phyloP scores from a whole-genome alignment of 2,113 vertebrate genomes.

The Malurus elegans region DNA sequence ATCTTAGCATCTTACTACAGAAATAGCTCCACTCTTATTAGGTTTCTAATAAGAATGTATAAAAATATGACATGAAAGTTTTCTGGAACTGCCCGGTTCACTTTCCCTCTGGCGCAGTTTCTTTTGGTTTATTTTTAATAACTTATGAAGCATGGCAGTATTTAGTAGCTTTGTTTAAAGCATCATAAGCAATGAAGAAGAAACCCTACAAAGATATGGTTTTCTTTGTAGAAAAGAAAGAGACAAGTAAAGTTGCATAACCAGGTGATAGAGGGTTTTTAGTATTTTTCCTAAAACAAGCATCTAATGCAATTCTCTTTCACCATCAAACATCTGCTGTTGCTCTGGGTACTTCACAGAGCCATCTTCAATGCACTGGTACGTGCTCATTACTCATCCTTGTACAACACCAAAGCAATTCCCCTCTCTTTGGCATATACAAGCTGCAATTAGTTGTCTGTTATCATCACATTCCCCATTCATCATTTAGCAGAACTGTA shows the following conservation, averaged over 20 bases:
- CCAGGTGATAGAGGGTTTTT: not conserved
- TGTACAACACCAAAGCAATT: not conserved
- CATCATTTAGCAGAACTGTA: constrained; percentile 25
- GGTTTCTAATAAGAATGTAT: not conserved
- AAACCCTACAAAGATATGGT: not conserved
- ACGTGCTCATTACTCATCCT: not conserved
- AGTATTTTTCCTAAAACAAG: not conserved
- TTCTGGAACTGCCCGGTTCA: not conserved
- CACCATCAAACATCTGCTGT: not conserved
- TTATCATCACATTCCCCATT: constrained; percentile 40
- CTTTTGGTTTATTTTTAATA: not conserved
- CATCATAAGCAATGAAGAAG: not conserved
- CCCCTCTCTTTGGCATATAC: not conserved
- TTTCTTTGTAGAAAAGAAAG: not conserved
- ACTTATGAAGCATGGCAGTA: not conserved
- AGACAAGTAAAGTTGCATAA: not conserved
- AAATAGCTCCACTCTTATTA: not conserved
- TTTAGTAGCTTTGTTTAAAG: not conserved
- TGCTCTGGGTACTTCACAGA: not conserved
- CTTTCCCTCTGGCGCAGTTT: not conserved
- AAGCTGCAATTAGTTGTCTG: constrained; percentile 1
- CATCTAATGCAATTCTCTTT: not conserved
- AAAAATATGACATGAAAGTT: not conserved
- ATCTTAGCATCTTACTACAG: not conserved
- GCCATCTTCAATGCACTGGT: not conserved